Conservation (phyloP, 2,888 invertebrate species). For the Physocephala rufipes region DNA sequence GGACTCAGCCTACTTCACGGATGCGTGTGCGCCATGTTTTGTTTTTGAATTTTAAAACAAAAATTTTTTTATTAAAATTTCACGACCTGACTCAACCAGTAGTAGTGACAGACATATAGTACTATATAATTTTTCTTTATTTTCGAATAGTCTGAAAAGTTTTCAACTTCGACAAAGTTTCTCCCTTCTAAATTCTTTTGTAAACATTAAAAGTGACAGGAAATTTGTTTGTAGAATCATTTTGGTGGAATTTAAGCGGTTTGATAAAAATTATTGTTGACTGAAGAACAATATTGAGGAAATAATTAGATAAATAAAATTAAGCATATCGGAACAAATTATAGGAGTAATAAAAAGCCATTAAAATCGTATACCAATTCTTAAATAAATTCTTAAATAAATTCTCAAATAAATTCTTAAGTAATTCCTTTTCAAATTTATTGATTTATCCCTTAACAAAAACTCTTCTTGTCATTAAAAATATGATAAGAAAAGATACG, state of each 20-base stretch:
- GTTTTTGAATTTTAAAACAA: neutral
- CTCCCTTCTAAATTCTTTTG: neutral
- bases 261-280: neutral
- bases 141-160: conserved; percentile 12
- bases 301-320: neutral
- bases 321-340: no score
- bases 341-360: no score
- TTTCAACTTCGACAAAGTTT: neutral
- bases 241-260: neutral
- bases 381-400: no score
- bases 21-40: neutral
- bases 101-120: neutral
- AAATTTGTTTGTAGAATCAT: neutral
- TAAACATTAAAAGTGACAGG: neutral
- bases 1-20: neutral
- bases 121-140: neutral
- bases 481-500: no score
- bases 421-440: no score
- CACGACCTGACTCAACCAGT: conserved; percentile 16
- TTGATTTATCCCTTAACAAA: no score
- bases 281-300: neutral
- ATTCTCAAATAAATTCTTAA: conserved; percentile 5
- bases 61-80: neutral
- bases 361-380: no score
- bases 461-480: no score